These are phyloP conservation scores for Andinoacara biseriatus DNA, from an alignment of 2,113 vertebrate genomes.

Conservation along the genomic window DNA sequence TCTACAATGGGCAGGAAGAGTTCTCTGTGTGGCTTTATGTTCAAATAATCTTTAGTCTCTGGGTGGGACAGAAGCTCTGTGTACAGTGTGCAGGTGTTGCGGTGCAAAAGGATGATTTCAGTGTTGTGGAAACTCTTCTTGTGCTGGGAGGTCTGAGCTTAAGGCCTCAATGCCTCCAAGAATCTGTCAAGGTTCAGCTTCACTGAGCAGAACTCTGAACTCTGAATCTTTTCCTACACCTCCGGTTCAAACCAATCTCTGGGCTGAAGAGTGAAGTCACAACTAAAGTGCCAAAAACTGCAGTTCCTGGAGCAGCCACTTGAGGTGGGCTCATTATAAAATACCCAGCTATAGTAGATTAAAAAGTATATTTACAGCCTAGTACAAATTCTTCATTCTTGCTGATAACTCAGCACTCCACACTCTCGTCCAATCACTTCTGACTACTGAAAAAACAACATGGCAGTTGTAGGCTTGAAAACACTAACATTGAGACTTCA, in stretches of 20 bases:
- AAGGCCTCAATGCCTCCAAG: slow-evolving; percentile 5
- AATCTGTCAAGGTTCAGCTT: slow-evolving; percentile 11
- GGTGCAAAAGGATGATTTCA: slow-evolving; percentile 15
- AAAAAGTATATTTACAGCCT: not conserved
- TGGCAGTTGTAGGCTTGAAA: not conserved
- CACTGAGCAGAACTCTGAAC: slow-evolving; percentile 4
- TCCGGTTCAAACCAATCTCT: not conserved
- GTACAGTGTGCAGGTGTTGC: slow-evolving; percentile 8
- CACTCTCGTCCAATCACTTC: not conserved
- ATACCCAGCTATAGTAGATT: not conserved
- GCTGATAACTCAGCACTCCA: not conserved
- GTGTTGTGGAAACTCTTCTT: not conserved
- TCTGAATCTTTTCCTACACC: not conserved
- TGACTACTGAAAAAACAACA: not conserved
- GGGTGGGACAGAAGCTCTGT: slow-evolving; percentile 7
- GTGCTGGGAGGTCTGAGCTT: slow-evolving; percentile 22
- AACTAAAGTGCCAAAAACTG: not conserved
- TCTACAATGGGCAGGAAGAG: not conserved
- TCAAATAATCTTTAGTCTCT: not conserved
- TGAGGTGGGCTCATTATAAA: not conserved
- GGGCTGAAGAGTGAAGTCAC: not conserved
- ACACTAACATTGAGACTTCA: not conserved
- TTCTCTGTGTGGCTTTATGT: not conserved
- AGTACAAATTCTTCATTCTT: not conserved
- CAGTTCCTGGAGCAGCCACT: not conserved